phyloP scores from a whole-genome alignment of 1,140 invertebrate species.

The Medauroidea extradentata region DNA sequence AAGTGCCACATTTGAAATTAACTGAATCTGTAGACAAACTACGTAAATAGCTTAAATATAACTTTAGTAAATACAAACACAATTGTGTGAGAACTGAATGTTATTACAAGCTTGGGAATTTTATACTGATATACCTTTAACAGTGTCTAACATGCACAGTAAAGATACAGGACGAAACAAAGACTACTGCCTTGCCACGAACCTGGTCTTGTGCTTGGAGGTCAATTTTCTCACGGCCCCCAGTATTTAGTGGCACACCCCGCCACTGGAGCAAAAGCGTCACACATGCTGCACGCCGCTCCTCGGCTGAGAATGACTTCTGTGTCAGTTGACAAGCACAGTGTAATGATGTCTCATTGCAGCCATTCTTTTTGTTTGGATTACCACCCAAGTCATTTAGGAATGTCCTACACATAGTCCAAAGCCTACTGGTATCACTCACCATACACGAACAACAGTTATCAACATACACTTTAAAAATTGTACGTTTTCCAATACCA shows the following conservation, averaged over 20 bases:
- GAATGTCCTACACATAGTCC: constrained; percentile 60
- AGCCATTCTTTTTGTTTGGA: constrained; percentile 63
- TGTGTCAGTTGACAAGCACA: constrained; percentile 54
- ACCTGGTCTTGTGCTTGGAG: constrained; percentile 58
- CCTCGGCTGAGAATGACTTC: constrained; percentile 52
- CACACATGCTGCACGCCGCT: constrained; percentile 56
- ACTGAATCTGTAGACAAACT: too few species aligned
- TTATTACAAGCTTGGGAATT: too few species aligned
- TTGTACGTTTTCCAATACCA: neutral
- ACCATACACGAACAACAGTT: too few species aligned
- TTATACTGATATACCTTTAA: too few species aligned
- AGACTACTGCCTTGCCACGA: constrained; percentile 12
- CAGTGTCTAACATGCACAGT: too few species aligned
- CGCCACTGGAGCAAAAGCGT: constrained; percentile 60
- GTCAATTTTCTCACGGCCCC: constrained; percentile 54
- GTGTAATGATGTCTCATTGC: constrained; percentile 61
- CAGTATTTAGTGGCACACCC: constrained; percentile 49
- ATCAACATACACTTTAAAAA: too few species aligned
- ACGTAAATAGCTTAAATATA: too few species aligned
- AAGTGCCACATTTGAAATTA: too few species aligned
- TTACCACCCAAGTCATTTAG: constrained; percentile 61
- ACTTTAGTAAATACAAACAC: too few species aligned
- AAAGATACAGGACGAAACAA: too few species aligned
- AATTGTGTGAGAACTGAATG: too few species aligned
- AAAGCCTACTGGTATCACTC: too few species aligned